These are phyloP conservation scores for Agrilus cyanescens DNA, from an alignment of 2,888 invertebrate species.

Conservation along the genomic window DNA sequence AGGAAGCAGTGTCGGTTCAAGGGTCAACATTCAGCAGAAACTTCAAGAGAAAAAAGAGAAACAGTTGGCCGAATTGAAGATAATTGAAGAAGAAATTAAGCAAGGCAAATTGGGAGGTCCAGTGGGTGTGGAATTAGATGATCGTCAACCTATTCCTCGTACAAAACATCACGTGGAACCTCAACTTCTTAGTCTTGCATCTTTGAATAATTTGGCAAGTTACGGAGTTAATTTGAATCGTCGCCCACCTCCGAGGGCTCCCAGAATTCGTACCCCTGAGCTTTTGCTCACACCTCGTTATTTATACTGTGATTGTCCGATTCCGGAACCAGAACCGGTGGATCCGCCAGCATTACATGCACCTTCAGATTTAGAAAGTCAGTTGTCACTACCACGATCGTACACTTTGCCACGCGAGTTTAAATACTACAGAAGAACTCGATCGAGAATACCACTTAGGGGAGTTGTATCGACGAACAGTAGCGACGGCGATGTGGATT, in stretches of 20 bases:
- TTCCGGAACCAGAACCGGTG: slow-evolving; percentile 27
- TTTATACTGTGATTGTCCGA: slow-evolving; percentile 42
- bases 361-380: slow-evolving; percentile 61
- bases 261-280: slow-evolving; percentile 62
- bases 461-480: slow-evolving; percentile 74
- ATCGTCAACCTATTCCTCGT: slow-evolving; percentile 56
- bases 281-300: slow-evolving; percentile 67
- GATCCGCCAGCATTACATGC: slow-evolving; percentile 27
- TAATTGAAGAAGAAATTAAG: slow-evolving; percentile 77
- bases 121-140: slow-evolving; percentile 40
- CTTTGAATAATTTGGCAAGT: slow-evolving; percentile 32
- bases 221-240: slow-evolving; percentile 33
- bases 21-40: slow-evolving; percentile 77
- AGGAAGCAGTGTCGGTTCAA: slow-evolving; percentile 57
- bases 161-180: slow-evolving; percentile 51
- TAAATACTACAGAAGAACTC: slow-evolving; percentile 58
- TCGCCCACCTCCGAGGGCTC: slow-evolving; percentile 29
- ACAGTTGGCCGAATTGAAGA: slow-evolving; percentile 69
- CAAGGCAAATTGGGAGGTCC: slow-evolving; percentile 59
- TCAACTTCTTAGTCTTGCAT: slow-evolving; percentile 43
- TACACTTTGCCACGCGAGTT: slow-evolving; percentile 79
- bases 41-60: slow-evolving; percentile 80
- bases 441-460: slow-evolving; percentile 47
- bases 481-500: slow-evolving; percentile 79
- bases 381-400: slow-evolving; percentile 72